Evolutionary conservation across 2,888 invertebrate genomes (phyloP).

Genomic region (Athalia cordata): DNA sequence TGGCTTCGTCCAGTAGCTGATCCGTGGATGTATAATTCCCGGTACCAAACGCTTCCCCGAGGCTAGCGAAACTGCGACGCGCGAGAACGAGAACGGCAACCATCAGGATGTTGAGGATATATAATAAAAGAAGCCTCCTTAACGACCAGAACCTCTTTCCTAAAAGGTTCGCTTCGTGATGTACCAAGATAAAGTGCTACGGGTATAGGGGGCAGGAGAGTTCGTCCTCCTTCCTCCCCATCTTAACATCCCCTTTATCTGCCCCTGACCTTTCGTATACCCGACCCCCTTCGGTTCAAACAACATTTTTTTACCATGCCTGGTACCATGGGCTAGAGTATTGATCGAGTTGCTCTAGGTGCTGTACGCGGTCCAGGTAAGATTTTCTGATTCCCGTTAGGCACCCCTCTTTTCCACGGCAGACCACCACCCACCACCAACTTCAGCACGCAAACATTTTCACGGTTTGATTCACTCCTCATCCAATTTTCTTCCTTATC

Average conservation of each 20-base stretch:
- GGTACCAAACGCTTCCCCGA: constrained; percentile 17
- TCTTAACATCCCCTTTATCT: constrained; percentile 2
- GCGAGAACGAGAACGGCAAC: constrained; percentile 12
- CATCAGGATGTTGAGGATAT: constrained; percentile 41
- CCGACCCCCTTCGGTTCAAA: neutral
- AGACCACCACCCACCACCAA: neutral
- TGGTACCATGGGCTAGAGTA: neutral
- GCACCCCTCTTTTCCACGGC: neutral
- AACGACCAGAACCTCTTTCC: constrained; percentile 45
- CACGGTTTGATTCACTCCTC: neutral
- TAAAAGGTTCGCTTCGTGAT: constrained; percentile 41
- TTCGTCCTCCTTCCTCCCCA: neutral
- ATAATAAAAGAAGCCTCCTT: constrained; percentile 44
- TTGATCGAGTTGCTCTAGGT: neutral
- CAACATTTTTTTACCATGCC: neutral
- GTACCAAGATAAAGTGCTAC: constrained; percentile 42
- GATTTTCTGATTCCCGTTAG: neutral
- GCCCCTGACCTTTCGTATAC: neutral
- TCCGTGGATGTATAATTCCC: neutral
- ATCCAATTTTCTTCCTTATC: neutral
- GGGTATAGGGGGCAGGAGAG: constrained; percentile 18
- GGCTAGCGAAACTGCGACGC: neutral
- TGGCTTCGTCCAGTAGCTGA: constrained; percentile 26
- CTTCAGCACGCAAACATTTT: neutral
- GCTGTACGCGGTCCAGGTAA: neutral